Conservation (phyloP, 2,113 vertebrate species). For the Ammospiza nelsoni region DNA sequence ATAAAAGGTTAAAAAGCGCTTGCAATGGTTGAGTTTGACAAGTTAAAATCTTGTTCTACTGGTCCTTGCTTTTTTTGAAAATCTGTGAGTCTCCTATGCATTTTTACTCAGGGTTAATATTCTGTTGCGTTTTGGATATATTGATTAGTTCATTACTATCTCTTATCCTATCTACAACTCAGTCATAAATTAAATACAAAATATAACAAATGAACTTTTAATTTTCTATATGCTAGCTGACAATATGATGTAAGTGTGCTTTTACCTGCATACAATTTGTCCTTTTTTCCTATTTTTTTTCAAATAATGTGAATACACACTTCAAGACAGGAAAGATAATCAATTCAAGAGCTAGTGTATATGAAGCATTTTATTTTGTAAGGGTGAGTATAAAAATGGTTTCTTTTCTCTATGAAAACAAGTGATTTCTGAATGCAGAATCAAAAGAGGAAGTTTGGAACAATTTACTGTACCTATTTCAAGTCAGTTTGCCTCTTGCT, state of each 20-base stretch:
- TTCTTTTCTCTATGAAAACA: not conserved
- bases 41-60: not conserved
- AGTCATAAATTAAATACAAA: not conserved
- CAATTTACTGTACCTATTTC: not conserved
- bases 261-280: not conserved
- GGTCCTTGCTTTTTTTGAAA: not conserved
- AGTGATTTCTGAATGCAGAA: not conserved
- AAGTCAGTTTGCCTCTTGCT: not conserved
- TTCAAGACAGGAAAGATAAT: not conserved
- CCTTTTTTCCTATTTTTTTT: not conserved
- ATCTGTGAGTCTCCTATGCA: accelerated
- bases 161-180: not conserved
- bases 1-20: not conserved
- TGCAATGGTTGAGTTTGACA: not conserved
- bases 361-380: not conserved
- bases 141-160: not conserved
- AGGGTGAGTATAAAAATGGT: not conserved
- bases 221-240: not conserved
- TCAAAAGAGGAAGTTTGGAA: not conserved
- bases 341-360: not conserved
- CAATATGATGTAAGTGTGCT: not conserved
- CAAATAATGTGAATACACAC: not conserved
- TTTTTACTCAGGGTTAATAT: not conserved
- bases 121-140: not conserved
- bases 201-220: not conserved